phyloP scores from a whole-genome alignment of 1,140 invertebrate species.

The Temnothorax nylanderi region DNA sequence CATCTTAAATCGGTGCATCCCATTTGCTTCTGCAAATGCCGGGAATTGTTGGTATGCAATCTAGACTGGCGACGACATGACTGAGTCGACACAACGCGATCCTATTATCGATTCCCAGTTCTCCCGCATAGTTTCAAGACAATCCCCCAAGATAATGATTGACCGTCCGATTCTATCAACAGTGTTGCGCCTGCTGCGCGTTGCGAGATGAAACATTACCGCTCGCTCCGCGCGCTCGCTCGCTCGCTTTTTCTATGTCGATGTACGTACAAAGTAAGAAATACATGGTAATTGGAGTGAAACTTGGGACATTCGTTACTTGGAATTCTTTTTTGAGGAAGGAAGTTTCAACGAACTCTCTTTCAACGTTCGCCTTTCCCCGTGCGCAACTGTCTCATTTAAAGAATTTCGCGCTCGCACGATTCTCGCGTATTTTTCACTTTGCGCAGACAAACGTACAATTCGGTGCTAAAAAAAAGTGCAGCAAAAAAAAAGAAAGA shows the following conservation, averaged over 20 bases:
- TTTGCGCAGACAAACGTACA: background rate
- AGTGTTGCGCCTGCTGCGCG: background rate
- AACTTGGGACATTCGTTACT: slow-evolving; percentile 52
- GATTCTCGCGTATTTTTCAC: slow-evolving; percentile 23
- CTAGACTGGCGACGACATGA: slow-evolving; percentile 46
- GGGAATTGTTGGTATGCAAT: slow-evolving; percentile 56
- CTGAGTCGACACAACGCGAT: slow-evolving; percentile 51
- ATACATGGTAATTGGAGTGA: slow-evolving; percentile 31
- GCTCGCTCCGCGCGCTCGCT: background rate
- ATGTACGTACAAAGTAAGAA: slow-evolving; percentile 40
- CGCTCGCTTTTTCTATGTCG: background rate
- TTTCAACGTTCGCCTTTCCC: background rate
- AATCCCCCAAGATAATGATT: slow-evolving; percentile 50
- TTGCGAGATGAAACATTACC: background rate
- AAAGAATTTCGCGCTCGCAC: slow-evolving; percentile 24
- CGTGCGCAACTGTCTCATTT: slow-evolving; percentile 17
- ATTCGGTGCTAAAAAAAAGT: slow-evolving; percentile 1
- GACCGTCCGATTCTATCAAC: slow-evolving; percentile 35
- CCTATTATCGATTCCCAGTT: slow-evolving; percentile 44
- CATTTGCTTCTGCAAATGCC: slow-evolving; percentile 52
- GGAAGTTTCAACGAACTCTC: slow-evolving; percentile 1
- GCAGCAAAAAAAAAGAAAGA: background rate
- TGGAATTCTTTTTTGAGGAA: slow-evolving; percentile 11
- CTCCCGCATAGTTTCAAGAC: slow-evolving; percentile 43
- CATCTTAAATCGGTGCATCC: slow-evolving; percentile 49